These are phyloP conservation scores for Stenodera caucasica DNA, from an alignment of 2,888 invertebrate genomes.

Conservation along the genomic window DNA sequence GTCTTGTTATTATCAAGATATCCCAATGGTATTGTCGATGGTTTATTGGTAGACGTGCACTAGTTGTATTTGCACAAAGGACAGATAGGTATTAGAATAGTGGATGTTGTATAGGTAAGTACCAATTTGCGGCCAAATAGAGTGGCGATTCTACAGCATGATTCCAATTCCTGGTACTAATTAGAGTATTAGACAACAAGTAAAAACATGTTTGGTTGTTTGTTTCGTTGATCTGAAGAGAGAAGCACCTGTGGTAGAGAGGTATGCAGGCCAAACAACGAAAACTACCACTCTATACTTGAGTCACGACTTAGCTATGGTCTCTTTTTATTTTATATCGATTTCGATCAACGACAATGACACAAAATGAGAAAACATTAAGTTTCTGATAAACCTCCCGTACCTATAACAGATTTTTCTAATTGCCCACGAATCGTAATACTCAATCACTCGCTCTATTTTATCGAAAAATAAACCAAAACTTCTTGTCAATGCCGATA, in stretches of 20 bases:
- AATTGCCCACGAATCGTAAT: too few species aligned
- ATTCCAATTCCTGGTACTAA: slow-evolving; percentile 36
- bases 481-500: not conserved
- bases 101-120: slow-evolving; percentile 7
- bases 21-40: slow-evolving; percentile 13
- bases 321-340: slow-evolving; percentile 3
- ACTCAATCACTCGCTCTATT: too few species aligned
- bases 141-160: slow-evolving; percentile 15
- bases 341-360: slow-evolving; percentile 1
- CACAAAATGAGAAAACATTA: not conserved
- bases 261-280: slow-evolving; percentile 5
- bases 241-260: slow-evolving; percentile 18
- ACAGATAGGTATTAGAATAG: slow-evolving; percentile 2
- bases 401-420: not conserved
- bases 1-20: slow-evolving; percentile 24
- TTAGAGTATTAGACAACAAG: slow-evolving; percentile 34
- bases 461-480: too few species aligned
- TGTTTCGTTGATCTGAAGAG: too few species aligned
- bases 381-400: not conserved
- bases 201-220: slow-evolving; percentile 25
- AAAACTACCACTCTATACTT: not conserved
- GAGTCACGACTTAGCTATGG: slow-evolving; percentile 1
- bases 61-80: not conserved
- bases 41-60: slow-evolving; percentile 15
- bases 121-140: slow-evolving; percentile 18